Percentiles rank a stretch among this genome's conserved stretches.
These are phyloP conservation scores for Deilephila porcellus DNA, from an alignment of 2,888 invertebrate genomes.

Conservation along the genomic window DNA sequence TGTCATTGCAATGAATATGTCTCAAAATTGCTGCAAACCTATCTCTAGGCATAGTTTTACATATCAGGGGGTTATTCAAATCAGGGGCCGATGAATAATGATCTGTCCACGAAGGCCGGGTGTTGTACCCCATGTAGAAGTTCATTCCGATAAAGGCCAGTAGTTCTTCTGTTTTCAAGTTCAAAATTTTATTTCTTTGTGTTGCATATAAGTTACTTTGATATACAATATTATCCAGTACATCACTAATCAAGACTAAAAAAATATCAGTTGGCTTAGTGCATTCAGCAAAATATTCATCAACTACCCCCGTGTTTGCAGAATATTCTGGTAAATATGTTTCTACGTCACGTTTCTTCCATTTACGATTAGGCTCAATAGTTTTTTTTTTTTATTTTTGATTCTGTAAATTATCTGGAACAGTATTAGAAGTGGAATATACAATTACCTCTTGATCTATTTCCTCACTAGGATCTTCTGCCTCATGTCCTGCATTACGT, in stretches of 20 bases:
- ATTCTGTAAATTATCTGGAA: too few species aligned
- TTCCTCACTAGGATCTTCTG: too few species aligned
- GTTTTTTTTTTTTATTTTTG: neutral
- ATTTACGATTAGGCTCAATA: conserved; percentile 7
- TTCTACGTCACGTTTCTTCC: neutral
- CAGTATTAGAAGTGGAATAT: too few species aligned
- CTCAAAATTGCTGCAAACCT: conserved; percentile 30
- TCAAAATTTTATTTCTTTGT: conserved; percentile 24
- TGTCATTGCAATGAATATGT: conserved; percentile 31
- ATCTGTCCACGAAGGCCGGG: conserved; percentile 39
- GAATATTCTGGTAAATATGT: too few species aligned
- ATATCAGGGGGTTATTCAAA: conserved; percentile 38
- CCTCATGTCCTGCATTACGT: too few species aligned
- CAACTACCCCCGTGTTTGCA: too few species aligned
- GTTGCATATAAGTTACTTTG: conserved; percentile 29
- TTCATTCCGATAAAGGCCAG: conserved; percentile 26
- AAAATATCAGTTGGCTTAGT: conserved; percentile 24
- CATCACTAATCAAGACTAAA: conserved; percentile 12
- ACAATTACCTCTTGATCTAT: too few species aligned
- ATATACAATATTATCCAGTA: conserved; percentile 27
- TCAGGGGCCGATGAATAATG: conserved; percentile 42
- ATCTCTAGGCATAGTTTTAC: conserved; percentile 35
- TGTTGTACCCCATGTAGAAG: conserved; percentile 33
- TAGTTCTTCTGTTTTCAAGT: conserved; percentile 28
- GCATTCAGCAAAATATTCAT: conserved; percentile 21